Conservation (phyloP, 2,888 invertebrate species). For the Pandemis heparana region DNA sequence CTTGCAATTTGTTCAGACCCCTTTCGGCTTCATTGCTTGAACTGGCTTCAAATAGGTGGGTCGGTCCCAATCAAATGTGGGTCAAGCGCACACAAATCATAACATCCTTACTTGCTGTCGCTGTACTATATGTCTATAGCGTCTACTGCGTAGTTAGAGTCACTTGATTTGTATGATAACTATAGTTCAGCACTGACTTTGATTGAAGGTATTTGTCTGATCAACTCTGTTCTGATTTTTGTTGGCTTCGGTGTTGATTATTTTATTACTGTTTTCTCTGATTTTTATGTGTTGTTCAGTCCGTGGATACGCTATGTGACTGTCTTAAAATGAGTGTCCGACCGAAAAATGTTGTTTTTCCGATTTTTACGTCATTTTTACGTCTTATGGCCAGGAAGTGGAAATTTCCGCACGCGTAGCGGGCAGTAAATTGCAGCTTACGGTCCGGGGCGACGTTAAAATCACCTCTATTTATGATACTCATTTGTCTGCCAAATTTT, state of each 20-base stretch:
- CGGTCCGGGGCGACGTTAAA: no score
- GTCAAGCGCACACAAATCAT: constrained; percentile 26
- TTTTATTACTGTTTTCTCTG: no score
- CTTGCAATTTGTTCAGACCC: neutral
- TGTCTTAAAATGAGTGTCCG: no score
- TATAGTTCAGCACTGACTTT: neutral
- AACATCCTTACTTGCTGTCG: constrained; percentile 20
- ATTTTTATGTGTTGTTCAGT: no score
- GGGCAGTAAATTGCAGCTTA: no score
- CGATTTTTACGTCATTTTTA: no score
- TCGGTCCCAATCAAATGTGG: constrained; percentile 25
- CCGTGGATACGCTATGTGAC: no score
- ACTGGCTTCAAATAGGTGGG: constrained; percentile 4
- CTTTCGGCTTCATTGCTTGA: neutral
- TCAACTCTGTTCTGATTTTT: neutral
- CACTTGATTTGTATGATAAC: neutral
- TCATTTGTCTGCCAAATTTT: no score
- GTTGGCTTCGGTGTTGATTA: neutral
- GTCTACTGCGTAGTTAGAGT: neutral
- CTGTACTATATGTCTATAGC: neutral
- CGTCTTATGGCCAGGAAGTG: no score
- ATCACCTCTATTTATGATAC: no score
- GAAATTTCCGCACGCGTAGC: no score
- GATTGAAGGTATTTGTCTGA: neutral
- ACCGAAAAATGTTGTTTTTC: no score